A percentile compares a stretch with the other conserved stretches of the same genome.
Evolutionary conservation across 2,888 invertebrate genomes (phyloP).

Genomic region (Shargacucullia verbasci): DNA sequence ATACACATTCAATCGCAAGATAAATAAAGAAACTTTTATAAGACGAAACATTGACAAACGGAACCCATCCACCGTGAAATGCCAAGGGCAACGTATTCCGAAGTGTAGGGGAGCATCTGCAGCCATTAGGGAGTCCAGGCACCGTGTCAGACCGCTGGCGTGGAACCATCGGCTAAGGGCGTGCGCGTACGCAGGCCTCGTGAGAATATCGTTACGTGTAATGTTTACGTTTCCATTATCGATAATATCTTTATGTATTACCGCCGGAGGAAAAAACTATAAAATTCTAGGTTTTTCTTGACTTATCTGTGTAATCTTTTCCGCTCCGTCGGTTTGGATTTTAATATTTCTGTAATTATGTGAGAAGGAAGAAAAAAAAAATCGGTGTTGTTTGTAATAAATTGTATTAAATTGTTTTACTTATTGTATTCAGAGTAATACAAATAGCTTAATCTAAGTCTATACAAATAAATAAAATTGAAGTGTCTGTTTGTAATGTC

Average conservation of each 20-base stretch:
- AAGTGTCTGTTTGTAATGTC: too few species aligned
- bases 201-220: constrained; percentile 54
- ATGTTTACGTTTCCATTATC: constrained; percentile 41
- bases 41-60: constrained; percentile 35
- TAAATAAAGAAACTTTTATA: neutral
- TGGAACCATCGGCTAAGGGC: constrained; percentile 68
- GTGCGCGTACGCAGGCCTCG: constrained; percentile 55
- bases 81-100: constrained; percentile 69
- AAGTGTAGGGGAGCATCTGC: constrained; percentile 55
- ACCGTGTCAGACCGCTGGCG: constrained; percentile 74
- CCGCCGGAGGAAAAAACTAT: constrained; percentile 20
- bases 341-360: constrained; percentile 4
- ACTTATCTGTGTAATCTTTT: constrained; percentile 15
- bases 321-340: constrained; percentile 4
- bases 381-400: neutral
- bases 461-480: too few species aligned
- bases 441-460: too few species aligned
- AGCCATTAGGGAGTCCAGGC: constrained; percentile 76
- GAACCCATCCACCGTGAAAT: constrained; percentile 39
- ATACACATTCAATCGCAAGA: neutral
- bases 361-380: constrained; percentile 2
- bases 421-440: too few species aligned
- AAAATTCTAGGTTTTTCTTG: constrained; percentile 20
- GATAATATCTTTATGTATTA: constrained; percentile 36
- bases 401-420: too few species aligned